These are phyloP conservation scores for Cantharis lateralis DNA, from an alignment of 2,888 invertebrate genomes.

Conservation along the genomic window DNA sequence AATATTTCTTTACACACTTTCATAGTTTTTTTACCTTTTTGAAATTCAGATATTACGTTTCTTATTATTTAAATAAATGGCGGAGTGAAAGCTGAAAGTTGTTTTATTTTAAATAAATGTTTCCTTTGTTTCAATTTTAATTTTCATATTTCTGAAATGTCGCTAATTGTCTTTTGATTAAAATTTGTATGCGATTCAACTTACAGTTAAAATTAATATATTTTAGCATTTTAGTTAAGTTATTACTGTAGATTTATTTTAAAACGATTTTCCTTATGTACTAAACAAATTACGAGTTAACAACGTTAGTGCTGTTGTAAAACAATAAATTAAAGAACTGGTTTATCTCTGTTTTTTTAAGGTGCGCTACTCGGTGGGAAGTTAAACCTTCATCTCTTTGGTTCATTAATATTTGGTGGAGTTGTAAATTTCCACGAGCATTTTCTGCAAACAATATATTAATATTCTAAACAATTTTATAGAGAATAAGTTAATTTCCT, in stretches of 20 bases:
- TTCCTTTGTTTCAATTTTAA: neutral
- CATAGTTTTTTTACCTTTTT: too few relatives aligned
- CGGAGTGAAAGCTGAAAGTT: neutral
- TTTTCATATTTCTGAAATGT: neutral
- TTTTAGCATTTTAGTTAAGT: neutral
- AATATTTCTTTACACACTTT: too few relatives aligned
- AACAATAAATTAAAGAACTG: too few relatives aligned
- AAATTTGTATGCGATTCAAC: neutral
- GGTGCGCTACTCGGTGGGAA: too few relatives aligned
- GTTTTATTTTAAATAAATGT: neutral
- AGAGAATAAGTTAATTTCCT: too few relatives aligned
- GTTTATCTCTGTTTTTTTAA: too few relatives aligned
- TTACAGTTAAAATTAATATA: neutral
- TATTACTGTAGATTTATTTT: neutral
- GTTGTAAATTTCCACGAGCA: too few relatives aligned
- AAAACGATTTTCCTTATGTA: neutral
- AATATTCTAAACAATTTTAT: too few relatives aligned
- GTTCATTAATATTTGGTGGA: too few relatives aligned
- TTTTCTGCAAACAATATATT: too few relatives aligned
- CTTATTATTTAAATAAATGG: neutral
- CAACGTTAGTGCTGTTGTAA: too few relatives aligned
- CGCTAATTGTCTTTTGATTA: neutral
- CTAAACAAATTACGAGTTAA: neutral
- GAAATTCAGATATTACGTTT: neutral
- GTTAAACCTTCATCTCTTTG: too few relatives aligned